These are phyloP conservation scores for Globicephala melas DNA, from an alignment of 2,113 vertebrate species.

Conservation along the genomic window DNA sequence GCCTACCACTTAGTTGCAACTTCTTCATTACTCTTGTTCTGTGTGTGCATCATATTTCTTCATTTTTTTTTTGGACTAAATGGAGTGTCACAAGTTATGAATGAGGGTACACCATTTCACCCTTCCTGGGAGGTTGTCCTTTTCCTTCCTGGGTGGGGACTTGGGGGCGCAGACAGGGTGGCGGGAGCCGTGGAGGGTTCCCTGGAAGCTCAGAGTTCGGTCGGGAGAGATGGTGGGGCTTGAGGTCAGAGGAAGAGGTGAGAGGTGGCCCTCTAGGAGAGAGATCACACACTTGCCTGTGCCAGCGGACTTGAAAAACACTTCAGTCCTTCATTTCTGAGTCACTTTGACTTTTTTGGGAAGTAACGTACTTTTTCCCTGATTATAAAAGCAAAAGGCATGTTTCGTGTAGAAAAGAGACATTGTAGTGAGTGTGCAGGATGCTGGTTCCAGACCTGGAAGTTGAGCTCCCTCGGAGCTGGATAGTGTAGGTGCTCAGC, in stretches of 20 bases:
- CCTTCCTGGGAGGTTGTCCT: fast-evolving
- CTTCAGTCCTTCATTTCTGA: neutral
- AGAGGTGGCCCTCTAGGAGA: neutral
- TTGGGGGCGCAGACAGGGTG: neutral
- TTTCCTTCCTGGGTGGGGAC: neutral
- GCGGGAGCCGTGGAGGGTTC: neutral
- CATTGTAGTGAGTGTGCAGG: fast-evolving
- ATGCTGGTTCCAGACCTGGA: neutral
- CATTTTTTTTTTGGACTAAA: neutral
- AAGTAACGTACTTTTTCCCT: neutral
- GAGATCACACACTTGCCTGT: fast-evolving
- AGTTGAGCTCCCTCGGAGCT: fast-evolving
- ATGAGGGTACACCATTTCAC: fast-evolving
- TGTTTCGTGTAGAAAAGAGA: neutral
- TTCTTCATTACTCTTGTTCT: fast-evolving
- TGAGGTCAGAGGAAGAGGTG: neutral
- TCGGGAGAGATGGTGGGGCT: fast-evolving
- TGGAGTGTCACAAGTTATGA: fast-evolving
- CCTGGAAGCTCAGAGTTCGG: neutral
- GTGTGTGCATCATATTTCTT: fast-evolving
- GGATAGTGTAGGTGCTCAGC: fast-evolving
- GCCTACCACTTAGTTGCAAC: fast-evolving
- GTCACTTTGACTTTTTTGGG: neutral
- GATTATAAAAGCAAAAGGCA: fast-evolving
- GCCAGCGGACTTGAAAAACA: neutral